Conservation (phyloP, 2,888 invertebrate species). For the Miltochrista miniata region DNA sequence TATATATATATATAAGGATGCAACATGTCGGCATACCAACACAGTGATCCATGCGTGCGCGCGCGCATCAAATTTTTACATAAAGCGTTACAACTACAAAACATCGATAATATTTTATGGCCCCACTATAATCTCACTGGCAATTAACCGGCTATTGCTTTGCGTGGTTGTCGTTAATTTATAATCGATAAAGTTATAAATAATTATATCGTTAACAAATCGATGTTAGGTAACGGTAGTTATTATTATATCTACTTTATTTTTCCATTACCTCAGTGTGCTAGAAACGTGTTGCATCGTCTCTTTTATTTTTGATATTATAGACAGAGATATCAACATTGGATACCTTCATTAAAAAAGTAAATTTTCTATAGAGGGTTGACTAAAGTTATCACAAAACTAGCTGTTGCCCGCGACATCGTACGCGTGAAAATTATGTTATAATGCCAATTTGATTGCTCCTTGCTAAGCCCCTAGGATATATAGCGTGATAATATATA, state of each 20-base stretch:
- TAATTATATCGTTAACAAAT: slow-evolving; percentile 36
- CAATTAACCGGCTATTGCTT: slow-evolving; percentile 47
- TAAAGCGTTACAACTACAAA: slow-evolving; percentile 27
- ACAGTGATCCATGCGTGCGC: neutral
- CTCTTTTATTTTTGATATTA: no score
- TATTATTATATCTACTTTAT: no score
- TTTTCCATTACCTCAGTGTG: neutral
- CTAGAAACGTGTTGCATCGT: neutral
- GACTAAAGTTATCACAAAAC: no score
- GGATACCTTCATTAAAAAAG: no score
- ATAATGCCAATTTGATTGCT: no score
- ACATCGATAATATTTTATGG: slow-evolving; percentile 43
- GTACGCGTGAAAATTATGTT: no score
- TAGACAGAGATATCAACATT: no score
- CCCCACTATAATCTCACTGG: slow-evolving; percentile 45
- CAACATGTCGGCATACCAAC: neutral
- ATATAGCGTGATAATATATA: no score
- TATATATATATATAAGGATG: neutral
- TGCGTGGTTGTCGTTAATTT: slow-evolving; percentile 28
- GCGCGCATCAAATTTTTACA: slow-evolving; percentile 2
- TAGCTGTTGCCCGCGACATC: no score
- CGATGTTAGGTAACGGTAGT: slow-evolving; percentile 22
- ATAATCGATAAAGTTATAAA: slow-evolving; percentile 34
- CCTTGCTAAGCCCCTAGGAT: no score
- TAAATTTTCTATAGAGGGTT: no score